Conservation (phyloP, 1,140 invertebrate genomes). For the Cecropterus lyciades region DNA sequence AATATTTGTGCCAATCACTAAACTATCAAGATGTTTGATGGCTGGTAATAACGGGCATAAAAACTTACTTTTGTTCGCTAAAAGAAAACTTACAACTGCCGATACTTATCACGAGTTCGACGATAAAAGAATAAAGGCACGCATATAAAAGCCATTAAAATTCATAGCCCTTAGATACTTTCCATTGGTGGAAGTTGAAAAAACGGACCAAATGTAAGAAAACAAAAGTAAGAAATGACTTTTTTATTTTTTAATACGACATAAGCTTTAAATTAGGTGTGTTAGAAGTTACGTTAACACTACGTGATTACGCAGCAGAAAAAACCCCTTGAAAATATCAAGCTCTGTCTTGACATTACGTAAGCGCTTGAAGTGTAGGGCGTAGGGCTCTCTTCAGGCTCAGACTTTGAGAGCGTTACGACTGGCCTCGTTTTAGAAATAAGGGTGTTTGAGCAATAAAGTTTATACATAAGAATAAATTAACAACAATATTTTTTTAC, state of each 20-base stretch:
- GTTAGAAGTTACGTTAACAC: neutral
- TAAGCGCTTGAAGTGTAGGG: conserved; percentile 12
- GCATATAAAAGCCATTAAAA: neutral
- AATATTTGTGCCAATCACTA: neutral
- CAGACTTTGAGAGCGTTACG: neutral
- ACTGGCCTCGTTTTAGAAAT: neutral
- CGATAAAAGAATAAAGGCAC: neutral
- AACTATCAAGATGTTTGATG: neutral
- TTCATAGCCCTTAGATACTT: neutral
- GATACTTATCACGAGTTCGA: neutral
- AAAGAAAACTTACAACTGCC: conserved; percentile 4
- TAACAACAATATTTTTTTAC: no score
- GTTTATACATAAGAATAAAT: no score
- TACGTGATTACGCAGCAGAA: neutral
- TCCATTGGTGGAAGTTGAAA: neutral
- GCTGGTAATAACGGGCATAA: neutral
- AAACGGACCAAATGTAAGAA: neutral
- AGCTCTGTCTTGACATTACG: conserved; percentile 2
- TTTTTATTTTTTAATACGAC: neutral
- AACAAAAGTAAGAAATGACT: neutral
- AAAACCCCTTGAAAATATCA: neutral
- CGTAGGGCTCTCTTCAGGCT: neutral
- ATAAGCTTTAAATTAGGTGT: neutral
- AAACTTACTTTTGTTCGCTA: neutral
- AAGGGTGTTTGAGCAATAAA: no score